Evolutionary conservation across 1,140 invertebrate species (phyloP), one percentile per base, ranked within the genome.

Genomic region (Leptinotarsa lineolata): DNA sequence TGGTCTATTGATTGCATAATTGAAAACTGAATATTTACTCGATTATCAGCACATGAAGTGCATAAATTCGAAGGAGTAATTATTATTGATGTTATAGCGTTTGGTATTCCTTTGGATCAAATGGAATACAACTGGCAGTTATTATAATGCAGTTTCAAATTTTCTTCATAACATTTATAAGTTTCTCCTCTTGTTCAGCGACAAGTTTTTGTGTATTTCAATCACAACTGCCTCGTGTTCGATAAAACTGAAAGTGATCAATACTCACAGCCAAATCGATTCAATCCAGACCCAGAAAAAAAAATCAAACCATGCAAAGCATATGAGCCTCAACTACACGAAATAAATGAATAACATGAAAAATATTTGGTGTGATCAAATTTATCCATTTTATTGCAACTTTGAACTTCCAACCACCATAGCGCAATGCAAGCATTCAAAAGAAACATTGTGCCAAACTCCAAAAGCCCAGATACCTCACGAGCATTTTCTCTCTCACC

Each of bases 371-470:
- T 54, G n/a, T 54, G 48, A 15, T 54, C 12, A 54, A 5, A 18
- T 54, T 18, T 54, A 54, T 4, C 48, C 15, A 18, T 54, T 5
- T 6, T 54, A 18, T 39, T 11, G 30, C 30, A 39, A 39, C 8
- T 39, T 39, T 39, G 30, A 39, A 39, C 30, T 39, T 39, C 48
- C 48, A 54, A 54, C 48, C 16, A 54, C 48, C 48, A 54, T n/a
- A 61, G 24, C 68, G 24, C 8, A 11, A 39, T 39, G 30, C 30
- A 39, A 39, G 30, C 30, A 39, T 39, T 75, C 76, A 82, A 39
- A 82, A 72, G 71, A 78, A 82, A 77, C 81, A 81, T 75, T 81
- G 77, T 48, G 68, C 73, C 39, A 82, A 68, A 78, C 77, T 79
- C 59, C 80, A 68, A 79, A 83, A 82, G 70, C 80, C 81, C 30